A percentile compares a stretch with the other conserved stretches of the same genome.
phyloP scores from a whole-genome alignment of 2,113 vertebrate genomes.

The Solea senegalensis region DNA sequence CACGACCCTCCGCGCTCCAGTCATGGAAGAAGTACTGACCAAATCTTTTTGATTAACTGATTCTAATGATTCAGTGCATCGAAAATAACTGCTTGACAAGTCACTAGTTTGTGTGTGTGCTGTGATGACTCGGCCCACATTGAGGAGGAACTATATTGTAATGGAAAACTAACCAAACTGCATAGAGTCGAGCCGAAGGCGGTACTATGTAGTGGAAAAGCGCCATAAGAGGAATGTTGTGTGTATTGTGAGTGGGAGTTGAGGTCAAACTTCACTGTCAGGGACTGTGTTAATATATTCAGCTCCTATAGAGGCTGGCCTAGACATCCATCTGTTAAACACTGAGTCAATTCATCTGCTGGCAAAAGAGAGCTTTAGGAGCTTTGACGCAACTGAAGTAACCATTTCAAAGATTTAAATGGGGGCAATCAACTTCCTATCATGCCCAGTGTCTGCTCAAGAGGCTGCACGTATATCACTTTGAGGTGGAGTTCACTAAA shows the following conservation, averaged over 20 bases:
- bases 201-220: too few species aligned
- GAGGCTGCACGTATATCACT: slow-evolving; percentile 19
- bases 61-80: too few species aligned
- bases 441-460: slow-evolving; percentile 8
- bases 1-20: too few species aligned
- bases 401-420: slow-evolving; percentile 44
- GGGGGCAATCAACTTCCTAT: slow-evolving; percentile 19
- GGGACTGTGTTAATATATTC: slow-evolving; percentile 68
- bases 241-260: slow-evolving; percentile 66
- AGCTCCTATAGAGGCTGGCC: slow-evolving; percentile 50
- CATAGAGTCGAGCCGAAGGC: slow-evolving; percentile 11
- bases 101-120: too few species aligned
- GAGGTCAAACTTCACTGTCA: slow-evolving; percentile 64
- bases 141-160: too few species aligned
- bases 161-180: too few species aligned
- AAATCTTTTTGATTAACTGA: too few species aligned
- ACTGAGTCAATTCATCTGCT: slow-evolving; percentile 60
- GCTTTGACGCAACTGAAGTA: slow-evolving; percentile 57
- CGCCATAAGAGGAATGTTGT: slow-evolving; percentile 47
- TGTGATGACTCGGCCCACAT: too few species aligned
- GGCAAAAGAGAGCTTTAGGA: slow-evolving; percentile 17
- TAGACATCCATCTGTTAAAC: slow-evolving; percentile 40
- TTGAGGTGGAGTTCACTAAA: slow-evolving; percentile 6
- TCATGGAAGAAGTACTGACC: too few species aligned
- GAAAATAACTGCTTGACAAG: too few species aligned